Base-by-base conservation (phyloP, 2,888 invertebrate species). In the Nomada hirtipes region DNA sequence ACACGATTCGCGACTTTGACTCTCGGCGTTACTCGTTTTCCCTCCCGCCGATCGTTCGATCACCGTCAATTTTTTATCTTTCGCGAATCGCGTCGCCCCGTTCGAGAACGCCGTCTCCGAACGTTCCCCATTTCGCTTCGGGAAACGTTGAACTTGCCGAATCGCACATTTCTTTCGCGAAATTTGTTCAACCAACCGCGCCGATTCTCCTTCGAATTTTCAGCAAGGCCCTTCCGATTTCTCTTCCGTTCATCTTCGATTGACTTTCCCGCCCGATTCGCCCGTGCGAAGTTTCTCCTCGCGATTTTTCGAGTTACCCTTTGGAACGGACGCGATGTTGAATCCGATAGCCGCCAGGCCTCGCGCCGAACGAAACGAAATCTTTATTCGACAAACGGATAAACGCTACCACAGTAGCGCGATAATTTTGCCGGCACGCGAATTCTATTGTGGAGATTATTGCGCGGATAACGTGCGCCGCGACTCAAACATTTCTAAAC, bases 1-100 rank as follows among this genome's bases (percentile, higher is more conserved):
- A 83, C 84, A 75, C 77, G 85, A 69, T 79, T 50, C 73, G 73
- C 73, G 73, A 74, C 82, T 76, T 82, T 77, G 29, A 70, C 70
- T 76, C 67, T 18, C 55, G 63, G 26, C 36, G 13, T 50, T 47
- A 36, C 36, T 69, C 36, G 2, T 44, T 26, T 47, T 57, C 61
- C 20, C 15, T 63, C 44, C 57, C 74, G 23, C 36, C 26, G 7
- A 11, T 26, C 68, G 13, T 23, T 73, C 63, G 50, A 42, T 36
- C 23, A 18, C 26, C 50, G 47, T 60, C n/a, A 18, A 11, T 47
- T 47, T 2, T 26, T 42, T 69, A 72, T 57, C 73, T 69, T 23
- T 47, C 64, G 36, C 64, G 63, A 59, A 68, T 47, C 67, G 44
- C 44, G 9, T 20, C 63, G 15, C 4, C 23, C 4, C 23, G 23